Evolutionary conservation across 2,797 vertebrate species (phyloP).

Genomic region (Lerista edwardsae): DNA sequence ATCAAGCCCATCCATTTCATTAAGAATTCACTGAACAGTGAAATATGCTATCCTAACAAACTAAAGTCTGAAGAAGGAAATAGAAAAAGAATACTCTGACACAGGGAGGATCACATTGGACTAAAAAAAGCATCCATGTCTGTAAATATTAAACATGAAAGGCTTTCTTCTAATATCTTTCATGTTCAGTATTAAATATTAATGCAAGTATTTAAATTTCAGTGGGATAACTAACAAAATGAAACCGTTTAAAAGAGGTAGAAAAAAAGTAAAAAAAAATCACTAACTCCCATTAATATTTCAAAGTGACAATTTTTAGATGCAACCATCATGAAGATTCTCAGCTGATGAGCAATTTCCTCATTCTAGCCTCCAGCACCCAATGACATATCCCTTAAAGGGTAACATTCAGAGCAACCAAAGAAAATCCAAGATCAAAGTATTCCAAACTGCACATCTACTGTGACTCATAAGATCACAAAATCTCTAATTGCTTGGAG

Average conservation of each 20-base stretch:
- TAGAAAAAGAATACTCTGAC: neutral
- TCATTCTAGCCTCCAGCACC: neutral
- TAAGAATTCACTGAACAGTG: no score
- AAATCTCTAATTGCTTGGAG: no score
- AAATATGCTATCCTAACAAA: neutral
- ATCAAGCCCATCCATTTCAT: no score
- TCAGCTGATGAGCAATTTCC: neutral
- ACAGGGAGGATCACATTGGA: accelerated
- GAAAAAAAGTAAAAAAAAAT: slow-evolving; percentile 39
- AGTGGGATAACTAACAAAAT: slow-evolving; percentile 17
- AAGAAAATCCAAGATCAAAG: neutral
- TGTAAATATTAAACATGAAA: slow-evolving; percentile 13
- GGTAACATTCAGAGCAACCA: neutral
- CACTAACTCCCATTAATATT: slow-evolving; percentile 46
- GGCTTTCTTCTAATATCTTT: slow-evolving; percentile 25
- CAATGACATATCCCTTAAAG: neutral
- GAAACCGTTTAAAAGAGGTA: slow-evolving; percentile 12
- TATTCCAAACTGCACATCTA: neutral
- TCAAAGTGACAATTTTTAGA: slow-evolving; percentile 35
- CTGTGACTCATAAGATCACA: neutral
- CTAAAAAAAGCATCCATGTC: neutral
- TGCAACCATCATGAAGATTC: neutral
- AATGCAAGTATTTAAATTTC: neutral
- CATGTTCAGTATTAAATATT: slow-evolving; percentile 33
- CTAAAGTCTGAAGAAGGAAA: neutral